Base-by-base conservation (phyloP, 2,888 invertebrate genomes). In the Ectemnius continuus region DNA sequence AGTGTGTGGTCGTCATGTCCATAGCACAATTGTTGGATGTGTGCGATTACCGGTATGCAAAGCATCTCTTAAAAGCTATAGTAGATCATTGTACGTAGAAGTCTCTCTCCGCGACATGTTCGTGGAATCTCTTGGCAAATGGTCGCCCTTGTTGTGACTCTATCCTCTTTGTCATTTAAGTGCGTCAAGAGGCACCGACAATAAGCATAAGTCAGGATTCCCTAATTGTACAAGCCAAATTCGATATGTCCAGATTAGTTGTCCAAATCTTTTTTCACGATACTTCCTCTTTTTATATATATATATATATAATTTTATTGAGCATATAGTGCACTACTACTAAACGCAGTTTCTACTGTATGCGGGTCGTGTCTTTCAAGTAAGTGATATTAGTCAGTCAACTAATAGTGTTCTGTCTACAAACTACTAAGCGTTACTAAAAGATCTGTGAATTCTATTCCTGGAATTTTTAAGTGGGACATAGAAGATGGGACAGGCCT, bases 141-240 rank as follows among this genome's bases (percentile, higher is more conserved):
- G 48, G 23, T 48, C 56, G 48, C 14, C 61, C n/a, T 67, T 61
- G 36, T 70, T 20, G 52, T n/a, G 65, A 48, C n/a, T 46, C 69
- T 2, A 70, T 70, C 26, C 52, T 73, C 61, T 46, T 69, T 28
- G 36, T 75, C 20, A 13, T 16, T 14, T 71, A 64, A 67, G 46
- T 45, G 70, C 57, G 62, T 60, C 57, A 70, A 65, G 58, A 16
- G 28, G 68, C 81, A 71, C 47, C 59, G 84, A 85, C 84, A 84
- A 85, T 84, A 85, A 70, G 78, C 77, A 80, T 73, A 80, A 76
- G 81, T 84, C 79, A 73, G 75, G 68, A 74, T 76, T 65, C 75
- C 68, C n/a, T n/a, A 70, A 58, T 57, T 66, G 52, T 83, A 80
- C 26, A 74, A 78, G 70, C 67, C 65, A 76, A 78, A 73, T 65